These are phyloP conservation scores for Tetragonula carbonaria DNA, from an alignment of 2,888 invertebrate genomes.

Conservation along the genomic window DNA sequence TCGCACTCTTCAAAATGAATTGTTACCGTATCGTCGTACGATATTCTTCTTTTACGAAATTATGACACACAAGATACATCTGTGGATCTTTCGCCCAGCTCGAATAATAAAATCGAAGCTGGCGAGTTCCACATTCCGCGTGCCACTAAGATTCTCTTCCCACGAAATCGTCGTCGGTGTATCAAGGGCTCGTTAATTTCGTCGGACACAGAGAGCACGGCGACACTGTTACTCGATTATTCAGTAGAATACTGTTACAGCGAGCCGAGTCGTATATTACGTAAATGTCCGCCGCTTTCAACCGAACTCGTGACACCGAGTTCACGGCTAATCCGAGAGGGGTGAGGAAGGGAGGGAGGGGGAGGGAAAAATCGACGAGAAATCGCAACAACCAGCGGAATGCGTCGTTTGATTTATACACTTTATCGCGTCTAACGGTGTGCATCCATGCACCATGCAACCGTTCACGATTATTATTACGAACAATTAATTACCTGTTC, in stretches of 20 bases:
- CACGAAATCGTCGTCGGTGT: slow-evolving; percentile 15
- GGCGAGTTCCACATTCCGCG: not conserved
- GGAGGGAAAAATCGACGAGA: slow-evolving; percentile 44
- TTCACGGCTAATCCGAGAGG: slow-evolving; percentile 36
- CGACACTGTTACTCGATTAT: slow-evolving; percentile 36
- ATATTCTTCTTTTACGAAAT: too few relatives aligned
- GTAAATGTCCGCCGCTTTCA: slow-evolving; percentile 21
- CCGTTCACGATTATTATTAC: slow-evolving; percentile 47
- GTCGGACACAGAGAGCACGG: not conserved
- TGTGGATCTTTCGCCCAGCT: too few relatives aligned
- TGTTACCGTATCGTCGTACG: too few relatives aligned
- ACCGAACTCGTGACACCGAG: slow-evolving; percentile 31
- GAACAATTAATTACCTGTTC: slow-evolving; percentile 54
- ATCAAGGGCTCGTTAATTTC: slow-evolving; percentile 21
- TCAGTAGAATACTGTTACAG: slow-evolving; percentile 38
- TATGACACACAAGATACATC: not conserved
- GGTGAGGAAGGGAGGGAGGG: too few relatives aligned
- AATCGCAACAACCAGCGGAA: slow-evolving; percentile 44
- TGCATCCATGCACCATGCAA: slow-evolving; percentile 20
- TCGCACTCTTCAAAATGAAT: too few relatives aligned
- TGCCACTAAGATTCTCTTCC: not conserved
- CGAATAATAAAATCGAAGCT: not conserved
- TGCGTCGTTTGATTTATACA: slow-evolving; percentile 47
- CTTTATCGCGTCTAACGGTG: slow-evolving; percentile 54
- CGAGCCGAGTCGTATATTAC: slow-evolving; percentile 37